Conservation (phyloP, 2,888 invertebrate species). For the Ypsolopha scabrella region DNA sequence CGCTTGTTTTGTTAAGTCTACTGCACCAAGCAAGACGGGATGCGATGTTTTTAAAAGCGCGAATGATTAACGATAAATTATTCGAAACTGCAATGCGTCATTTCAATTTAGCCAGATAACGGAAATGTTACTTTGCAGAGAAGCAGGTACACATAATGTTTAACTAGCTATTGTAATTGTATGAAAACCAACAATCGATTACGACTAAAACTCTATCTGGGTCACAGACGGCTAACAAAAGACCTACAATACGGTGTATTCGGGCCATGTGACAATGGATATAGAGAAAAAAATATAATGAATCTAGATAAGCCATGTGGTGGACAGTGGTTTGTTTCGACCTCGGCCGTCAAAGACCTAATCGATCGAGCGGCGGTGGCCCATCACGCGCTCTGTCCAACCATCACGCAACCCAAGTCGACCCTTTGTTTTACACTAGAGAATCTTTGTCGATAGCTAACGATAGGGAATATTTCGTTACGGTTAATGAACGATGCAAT, state of each 20-base stretch:
- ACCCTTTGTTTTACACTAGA: conserved; percentile 9
- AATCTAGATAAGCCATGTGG: conserved; percentile 63
- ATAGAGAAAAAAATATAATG: conserved; percentile 41
- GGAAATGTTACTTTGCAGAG: too few relatives aligned
- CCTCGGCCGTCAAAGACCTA: conserved; percentile 64
- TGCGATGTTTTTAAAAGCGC: too few relatives aligned
- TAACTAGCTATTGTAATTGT: conserved; percentile 20
- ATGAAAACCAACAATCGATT: conserved; percentile 38
- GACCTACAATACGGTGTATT: conserved; percentile 31
- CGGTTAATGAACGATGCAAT: neutral
- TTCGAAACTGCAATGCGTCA: too few relatives aligned
- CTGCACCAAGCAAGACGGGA: neutral
- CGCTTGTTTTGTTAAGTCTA: too few relatives aligned
- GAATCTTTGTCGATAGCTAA: neutral
- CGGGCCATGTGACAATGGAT: conserved; percentile 42
- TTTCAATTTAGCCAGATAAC: too few relatives aligned
- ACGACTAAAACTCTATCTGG: conserved; percentile 47
- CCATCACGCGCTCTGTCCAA: conserved; percentile 36
- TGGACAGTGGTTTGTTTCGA: conserved; percentile 51
- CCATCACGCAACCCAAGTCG: conserved; percentile 29
- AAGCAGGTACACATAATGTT: neutral
- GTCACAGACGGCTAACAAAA: conserved; percentile 53
- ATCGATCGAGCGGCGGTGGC: conserved; percentile 53
- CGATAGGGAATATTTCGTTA: neutral
- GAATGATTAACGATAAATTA: too few relatives aligned